phyloP scores from a whole-genome alignment of 2,113 vertebrate species.

The Illadopsis cleaveri region DNA sequence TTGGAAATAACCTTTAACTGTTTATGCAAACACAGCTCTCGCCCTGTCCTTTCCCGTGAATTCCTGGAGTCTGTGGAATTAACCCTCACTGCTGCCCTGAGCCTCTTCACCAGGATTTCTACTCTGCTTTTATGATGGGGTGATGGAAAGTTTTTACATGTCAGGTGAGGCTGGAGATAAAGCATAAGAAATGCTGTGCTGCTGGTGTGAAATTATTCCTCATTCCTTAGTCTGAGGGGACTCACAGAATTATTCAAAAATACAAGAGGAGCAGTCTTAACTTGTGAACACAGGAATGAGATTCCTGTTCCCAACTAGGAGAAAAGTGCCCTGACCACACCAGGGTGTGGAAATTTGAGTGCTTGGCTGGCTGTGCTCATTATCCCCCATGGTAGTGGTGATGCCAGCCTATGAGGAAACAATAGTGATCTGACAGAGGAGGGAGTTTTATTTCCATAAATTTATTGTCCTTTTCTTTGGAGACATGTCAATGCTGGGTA shows the following conservation, averaged over 20 bases:
- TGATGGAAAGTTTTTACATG: neutral
- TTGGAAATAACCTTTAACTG: neutral
- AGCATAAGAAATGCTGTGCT: neutral
- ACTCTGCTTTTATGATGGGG: neutral
- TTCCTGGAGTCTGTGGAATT: neutral
- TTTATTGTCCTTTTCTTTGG: neutral
- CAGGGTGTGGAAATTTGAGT: neutral
- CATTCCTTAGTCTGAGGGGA: neutral
- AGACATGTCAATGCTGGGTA: neutral
- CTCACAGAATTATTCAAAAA: neutral
- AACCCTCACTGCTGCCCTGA: accelerated
- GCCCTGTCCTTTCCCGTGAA: neutral
- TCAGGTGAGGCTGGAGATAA: neutral
- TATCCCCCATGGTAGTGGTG: neutral
- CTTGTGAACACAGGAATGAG: neutral
- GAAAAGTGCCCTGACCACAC: neutral
- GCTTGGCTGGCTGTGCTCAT: neutral
- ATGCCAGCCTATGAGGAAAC: neutral
- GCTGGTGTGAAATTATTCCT: neutral
- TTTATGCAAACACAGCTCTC: neutral
- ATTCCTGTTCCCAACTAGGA: neutral
- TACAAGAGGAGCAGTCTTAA: neutral
- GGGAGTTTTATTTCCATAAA: neutral
- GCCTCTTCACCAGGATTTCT: neutral
- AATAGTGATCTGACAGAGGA: too few species aligned